These are phyloP conservation scores for Ammodytes marinus DNA, from an alignment of 2,113 vertebrate genomes.

Conservation along the genomic window DNA sequence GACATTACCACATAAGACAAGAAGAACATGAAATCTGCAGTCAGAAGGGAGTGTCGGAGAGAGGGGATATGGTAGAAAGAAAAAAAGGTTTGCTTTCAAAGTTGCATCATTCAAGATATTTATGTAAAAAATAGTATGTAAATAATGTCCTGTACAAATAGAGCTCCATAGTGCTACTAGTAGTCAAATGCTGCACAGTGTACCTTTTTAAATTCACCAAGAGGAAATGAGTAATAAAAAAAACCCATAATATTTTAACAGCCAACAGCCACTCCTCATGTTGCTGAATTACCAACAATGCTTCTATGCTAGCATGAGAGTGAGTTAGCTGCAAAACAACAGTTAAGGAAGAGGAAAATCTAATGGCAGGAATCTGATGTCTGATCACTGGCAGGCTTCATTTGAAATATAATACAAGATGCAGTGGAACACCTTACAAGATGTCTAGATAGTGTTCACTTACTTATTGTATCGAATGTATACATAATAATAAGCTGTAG, in stretches of 20 bases:
- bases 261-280: too few species aligned
- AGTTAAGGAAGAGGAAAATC: not conserved
- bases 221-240: not conserved
- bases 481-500: not conserved
- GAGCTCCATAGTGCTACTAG: not conserved
- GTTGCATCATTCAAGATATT: not conserved
- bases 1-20: constrained; percentile 14
- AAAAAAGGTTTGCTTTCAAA: constrained; percentile 2
- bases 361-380: not conserved
- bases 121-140: not conserved
- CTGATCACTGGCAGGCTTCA: not conserved
- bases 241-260: not conserved
- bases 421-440: not conserved
- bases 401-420: not conserved
- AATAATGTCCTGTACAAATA: not conserved
- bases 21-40: constrained; percentile 18
- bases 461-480: not conserved
- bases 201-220: not conserved
- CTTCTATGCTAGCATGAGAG: not conserved
- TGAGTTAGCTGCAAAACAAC: not conserved
- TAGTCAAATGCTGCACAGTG: not conserved
- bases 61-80: not conserved
- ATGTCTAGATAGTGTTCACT: not conserved
- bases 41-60: not conserved
- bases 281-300: too few species aligned